Base-by-base conservation (phyloP, 2,797 vertebrate species). In the Phrynocephalus forsythii region DNA sequence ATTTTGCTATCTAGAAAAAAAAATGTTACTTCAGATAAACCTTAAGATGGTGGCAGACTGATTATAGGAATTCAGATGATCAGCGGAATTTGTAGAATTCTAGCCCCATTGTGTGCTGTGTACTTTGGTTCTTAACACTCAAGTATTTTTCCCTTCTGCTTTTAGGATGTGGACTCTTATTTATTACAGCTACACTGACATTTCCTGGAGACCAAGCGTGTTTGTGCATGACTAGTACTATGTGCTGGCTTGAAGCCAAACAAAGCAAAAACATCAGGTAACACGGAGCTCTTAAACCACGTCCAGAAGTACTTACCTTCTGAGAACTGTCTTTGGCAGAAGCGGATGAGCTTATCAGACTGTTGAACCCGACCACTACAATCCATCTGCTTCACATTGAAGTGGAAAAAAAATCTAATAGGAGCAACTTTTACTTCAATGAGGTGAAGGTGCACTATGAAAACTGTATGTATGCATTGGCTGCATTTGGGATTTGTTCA, bases 111-210 rank as follows among this genome's bases (percentile, higher is more conserved):
- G 66, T 28, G 22, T 77, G 48, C 30, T 52, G n/a, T 88, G 33
- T 69, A 84, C 76, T 38, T 33, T 33, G 33, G 76, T 33, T 81
- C 28, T 60, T 77, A 48, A 11, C 76, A 69, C 30, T 81, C 84
- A 89, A 60, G 28, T 88, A 91, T 63, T 50, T 71, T 85, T 33
- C 77, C 3, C 20, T 88, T 68, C 81, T 86, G 1, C 13, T 95
- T 86, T 88, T 91, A 99, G 98, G 97, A 96, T 93, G 96, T 98
- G 94, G 97, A 98, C 93, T 96, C 97, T 69, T 98, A 97, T 96
- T 97, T 98, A 95, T 98, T 97, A 94, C 97, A 98, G 90, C 97
- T 98, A 73, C 95, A 96, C 95, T 97, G 97, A 99, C 84, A 87
- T 52, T 90, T 33, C 90, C 86, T 93, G 92, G 79, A 89, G 92